Conservation (phyloP, 2,113 vertebrate species). For the Engystomops pustulosus region DNA sequence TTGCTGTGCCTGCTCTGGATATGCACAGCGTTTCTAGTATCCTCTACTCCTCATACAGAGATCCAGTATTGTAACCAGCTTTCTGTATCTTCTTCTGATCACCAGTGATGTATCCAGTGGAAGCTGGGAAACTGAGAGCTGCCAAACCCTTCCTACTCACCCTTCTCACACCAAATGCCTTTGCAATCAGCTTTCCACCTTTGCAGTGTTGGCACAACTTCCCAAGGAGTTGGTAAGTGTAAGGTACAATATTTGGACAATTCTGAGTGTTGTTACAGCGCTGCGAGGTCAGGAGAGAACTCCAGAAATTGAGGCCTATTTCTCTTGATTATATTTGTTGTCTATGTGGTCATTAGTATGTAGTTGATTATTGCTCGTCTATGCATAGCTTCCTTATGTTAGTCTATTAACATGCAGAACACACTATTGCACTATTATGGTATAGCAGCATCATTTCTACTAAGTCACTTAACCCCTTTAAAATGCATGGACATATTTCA, state of each 20-base stretch:
- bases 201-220: conserved; percentile 92
- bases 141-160: conserved; percentile 91
- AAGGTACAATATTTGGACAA: no score
- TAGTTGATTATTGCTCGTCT: not conserved
- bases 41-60: not conserved
- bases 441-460: not conserved
- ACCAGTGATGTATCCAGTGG: conserved; percentile 90
- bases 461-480: not conserved
- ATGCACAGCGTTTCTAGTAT: conserved; percentile 29
- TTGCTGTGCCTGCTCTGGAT: conserved; percentile 29
- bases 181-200: conserved; percentile 94
- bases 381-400: not conserved
- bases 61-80: not conserved
- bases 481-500: not conserved
- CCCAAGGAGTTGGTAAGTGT: conserved; percentile 92
- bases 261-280: no score
- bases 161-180: conserved; percentile 94
- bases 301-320: not conserved
- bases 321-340: not conserved
- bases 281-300: no score
- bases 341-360: not conserved
- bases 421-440: not conserved
- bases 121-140: conserved; percentile 95
- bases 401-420: not conserved
- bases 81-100: conserved; percentile 26